Conservation (phyloP, 2,888 invertebrate species). For the Eupithecia subumbrata region DNA sequence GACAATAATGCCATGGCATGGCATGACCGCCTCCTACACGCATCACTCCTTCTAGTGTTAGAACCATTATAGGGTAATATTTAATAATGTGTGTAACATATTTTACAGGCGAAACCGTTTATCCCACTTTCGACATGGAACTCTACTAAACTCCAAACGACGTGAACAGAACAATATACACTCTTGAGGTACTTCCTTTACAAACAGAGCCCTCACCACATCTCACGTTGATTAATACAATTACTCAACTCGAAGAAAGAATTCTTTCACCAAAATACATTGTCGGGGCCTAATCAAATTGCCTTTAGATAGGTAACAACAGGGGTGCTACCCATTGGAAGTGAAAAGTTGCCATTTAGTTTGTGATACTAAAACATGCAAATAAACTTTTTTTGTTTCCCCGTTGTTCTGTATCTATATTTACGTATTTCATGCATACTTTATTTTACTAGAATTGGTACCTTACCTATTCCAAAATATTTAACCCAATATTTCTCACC, state of each 20-base stretch:
- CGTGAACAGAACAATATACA: background rate
- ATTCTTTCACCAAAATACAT: conserved; percentile 52
- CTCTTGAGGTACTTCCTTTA: background rate
- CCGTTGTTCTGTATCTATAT: too few relatives aligned
- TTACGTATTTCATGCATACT: too few relatives aligned
- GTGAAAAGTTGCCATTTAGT: background rate
- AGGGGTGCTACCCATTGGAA: background rate
- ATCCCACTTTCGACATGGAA: background rate
- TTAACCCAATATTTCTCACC: too few relatives aligned
- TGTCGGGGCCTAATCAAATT: conserved; percentile 55
- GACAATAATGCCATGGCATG: too few relatives aligned
- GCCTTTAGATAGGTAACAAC: background rate
- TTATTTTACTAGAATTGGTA: too few relatives aligned
- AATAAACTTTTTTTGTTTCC: too few relatives aligned
- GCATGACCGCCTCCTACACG: too few relatives aligned
- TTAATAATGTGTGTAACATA: too few relatives aligned
- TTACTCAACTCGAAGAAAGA: conserved; percentile 53
- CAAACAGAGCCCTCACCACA: conserved; percentile 2
- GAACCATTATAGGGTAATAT: background rate
- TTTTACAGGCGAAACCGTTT: too few relatives aligned
- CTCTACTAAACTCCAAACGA: background rate
- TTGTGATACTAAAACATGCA: too few relatives aligned
- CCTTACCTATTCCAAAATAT: too few relatives aligned
- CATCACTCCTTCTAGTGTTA: background rate
- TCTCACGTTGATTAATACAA: conserved; percentile 54